phyloP scores from a whole-genome alignment of 2,797 vertebrate species.

The Mormyrops attenuatus region DNA sequence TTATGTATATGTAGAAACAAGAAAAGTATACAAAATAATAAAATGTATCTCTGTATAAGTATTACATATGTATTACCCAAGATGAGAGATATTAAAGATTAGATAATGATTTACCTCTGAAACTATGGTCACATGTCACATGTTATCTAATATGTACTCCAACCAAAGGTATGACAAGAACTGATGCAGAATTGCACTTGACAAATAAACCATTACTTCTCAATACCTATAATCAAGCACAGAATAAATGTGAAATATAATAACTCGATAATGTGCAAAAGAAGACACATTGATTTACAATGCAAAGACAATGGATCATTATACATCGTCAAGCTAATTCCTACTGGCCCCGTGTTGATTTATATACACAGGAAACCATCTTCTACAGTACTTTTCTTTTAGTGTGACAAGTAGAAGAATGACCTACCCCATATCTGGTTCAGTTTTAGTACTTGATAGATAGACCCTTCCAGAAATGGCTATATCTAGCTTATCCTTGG shows the following conservation, averaged over 20 bases:
- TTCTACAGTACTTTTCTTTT: conserved; percentile 39
- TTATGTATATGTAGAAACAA: background rate
- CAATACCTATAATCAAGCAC: background rate
- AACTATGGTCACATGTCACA: background rate
- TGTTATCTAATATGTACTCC: background rate
- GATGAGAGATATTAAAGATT: background rate
- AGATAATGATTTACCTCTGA: background rate
- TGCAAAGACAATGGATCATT: conserved; percentile 40
- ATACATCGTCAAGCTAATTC: conserved; percentile 46
- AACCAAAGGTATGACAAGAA: background rate
- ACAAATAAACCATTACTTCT: background rate
- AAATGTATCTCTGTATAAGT: background rate
- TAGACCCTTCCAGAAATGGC: conserved; percentile 56
- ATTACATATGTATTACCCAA: background rate
- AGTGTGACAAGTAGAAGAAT: conserved; percentile 62
- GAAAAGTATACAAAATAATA: background rate
- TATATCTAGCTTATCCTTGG: conserved; percentile 53
- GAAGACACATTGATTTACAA: conserved; percentile 39
- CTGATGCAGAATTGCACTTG: background rate
- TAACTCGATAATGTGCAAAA: conserved; percentile 4
- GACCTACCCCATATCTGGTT: conserved; percentile 56
- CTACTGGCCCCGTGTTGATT: conserved; percentile 50
- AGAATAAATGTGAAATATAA: background rate
- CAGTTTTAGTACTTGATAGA: conserved; percentile 62
- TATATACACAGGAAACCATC: conserved; percentile 39